Evolutionary conservation across 1,140 invertebrate genomes (phyloP).

Genomic region (Panulirus ornatus): DNA sequence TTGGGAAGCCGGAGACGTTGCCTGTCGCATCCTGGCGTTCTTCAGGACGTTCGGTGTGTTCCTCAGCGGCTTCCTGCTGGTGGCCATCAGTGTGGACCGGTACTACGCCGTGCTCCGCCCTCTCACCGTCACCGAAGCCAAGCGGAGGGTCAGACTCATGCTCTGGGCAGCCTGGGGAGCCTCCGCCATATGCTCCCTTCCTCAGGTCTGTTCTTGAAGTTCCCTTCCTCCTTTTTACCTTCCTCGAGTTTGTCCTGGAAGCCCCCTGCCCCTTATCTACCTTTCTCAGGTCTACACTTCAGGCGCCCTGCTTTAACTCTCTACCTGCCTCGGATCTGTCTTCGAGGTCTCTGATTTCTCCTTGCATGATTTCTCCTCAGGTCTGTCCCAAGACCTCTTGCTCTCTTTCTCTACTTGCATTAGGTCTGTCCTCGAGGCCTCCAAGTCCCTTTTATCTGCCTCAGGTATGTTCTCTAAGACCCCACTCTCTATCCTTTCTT

Average conservation of each 20-base stretch:
- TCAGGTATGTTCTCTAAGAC: too few relatives aligned
- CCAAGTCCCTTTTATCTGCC: too few relatives aligned
- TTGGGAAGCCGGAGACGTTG: conserved; percentile 83
- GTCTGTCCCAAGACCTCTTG: background rate
- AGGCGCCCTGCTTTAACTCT: too few relatives aligned
- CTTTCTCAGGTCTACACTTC: too few relatives aligned
- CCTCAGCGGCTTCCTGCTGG: conserved; percentile 89
- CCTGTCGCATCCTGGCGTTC: conserved; percentile 91
- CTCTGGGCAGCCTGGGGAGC: conserved; percentile 87
- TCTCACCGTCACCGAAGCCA: conserved; percentile 84
- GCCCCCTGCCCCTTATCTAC: too few relatives aligned
- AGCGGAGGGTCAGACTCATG: conserved; percentile 86
- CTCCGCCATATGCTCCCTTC: conserved; percentile 88
- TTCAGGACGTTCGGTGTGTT: conserved; percentile 91
- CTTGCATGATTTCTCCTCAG: background rate
- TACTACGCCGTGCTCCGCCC: conserved; percentile 92
- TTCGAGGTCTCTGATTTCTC: too few relatives aligned
- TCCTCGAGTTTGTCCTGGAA: too few relatives aligned
- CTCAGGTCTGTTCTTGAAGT: conserved; percentile 83
- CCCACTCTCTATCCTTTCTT: background rate
- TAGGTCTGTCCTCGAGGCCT: background rate
- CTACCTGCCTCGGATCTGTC: too few relatives aligned
- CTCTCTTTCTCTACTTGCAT: background rate
- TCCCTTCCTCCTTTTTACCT: background rate
- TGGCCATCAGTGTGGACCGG: conserved; percentile 90